Evolutionary conservation across 1,140 invertebrate genomes (phyloP).

Genomic region (Caenorhabditis tropicalis): DNA sequence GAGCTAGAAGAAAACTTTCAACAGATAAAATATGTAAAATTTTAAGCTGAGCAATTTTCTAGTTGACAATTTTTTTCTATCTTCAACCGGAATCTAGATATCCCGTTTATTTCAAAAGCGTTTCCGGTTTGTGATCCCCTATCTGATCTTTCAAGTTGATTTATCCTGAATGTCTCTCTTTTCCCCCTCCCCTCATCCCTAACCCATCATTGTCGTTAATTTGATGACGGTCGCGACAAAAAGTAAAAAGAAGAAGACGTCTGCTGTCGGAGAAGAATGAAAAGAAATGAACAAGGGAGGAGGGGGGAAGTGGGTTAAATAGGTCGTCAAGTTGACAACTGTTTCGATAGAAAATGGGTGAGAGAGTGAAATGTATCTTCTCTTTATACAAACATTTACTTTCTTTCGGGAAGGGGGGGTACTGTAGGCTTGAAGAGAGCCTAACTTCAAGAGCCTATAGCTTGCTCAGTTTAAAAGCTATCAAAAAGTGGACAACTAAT

Average conservation of each 20-base stretch:
- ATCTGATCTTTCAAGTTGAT: background rate
- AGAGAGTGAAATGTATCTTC: no score
- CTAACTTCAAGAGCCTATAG: no score
- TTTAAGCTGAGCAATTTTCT: no score
- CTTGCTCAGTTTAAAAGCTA: no score
- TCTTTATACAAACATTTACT: background rate
- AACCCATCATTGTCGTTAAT: constrained; percentile 5
- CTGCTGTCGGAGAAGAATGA: background rate
- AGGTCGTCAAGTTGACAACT: constrained; percentile 44
- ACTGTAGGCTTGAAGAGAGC: no score
- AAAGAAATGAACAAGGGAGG: background rate
- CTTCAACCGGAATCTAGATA: no score
- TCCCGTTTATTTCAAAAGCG: no score
- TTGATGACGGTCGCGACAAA: constrained; percentile 6
- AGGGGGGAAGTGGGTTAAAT: constrained; percentile 41
- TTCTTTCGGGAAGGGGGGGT: background rate
- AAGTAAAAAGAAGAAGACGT: background rate
- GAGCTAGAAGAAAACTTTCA: no score
- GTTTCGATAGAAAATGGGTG: background rate
- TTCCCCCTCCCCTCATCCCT: background rate
- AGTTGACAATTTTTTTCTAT: no score
- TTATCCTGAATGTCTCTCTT: constrained; percentile 30
- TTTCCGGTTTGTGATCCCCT: no score
- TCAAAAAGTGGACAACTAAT: no score
- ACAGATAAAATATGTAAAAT: no score